phyloP scores from a whole-genome alignment of 2,113 vertebrate genomes.

The Epinephelus cyanopodus region DNA sequence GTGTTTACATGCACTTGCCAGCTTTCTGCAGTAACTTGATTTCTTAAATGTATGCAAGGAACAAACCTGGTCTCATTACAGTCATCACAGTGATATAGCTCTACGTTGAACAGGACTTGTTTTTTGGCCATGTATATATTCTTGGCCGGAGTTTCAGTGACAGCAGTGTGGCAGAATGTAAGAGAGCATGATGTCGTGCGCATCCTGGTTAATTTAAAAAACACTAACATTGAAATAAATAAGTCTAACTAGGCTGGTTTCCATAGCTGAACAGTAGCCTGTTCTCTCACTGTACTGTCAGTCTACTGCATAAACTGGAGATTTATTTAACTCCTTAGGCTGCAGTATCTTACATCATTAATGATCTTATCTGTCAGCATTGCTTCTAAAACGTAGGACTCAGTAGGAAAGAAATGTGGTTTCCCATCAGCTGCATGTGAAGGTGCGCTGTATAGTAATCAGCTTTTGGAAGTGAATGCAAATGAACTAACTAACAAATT shows the following conservation, averaged over 20 bases:
- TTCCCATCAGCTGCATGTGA: background rate
- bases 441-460: background rate
- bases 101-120: background rate
- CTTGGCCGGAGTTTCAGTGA: background rate
- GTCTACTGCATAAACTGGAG: constrained; percentile 4
- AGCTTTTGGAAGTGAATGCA: constrained; percentile 15
- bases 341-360: background rate
- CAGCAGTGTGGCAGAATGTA: background rate
- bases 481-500: background rate
- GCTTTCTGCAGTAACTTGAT: background rate
- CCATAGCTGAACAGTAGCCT: too few relatives aligned
- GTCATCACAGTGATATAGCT: background rate
- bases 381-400: background rate
- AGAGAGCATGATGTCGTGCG: background rate
- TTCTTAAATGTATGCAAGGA: background rate
- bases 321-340: too few relatives aligned
- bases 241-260: background rate
- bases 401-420: background rate
- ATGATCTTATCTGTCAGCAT: background rate
- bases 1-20: constrained; percentile 6
- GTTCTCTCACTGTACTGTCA: background rate
- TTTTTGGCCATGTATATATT: background rate
- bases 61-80: background rate
- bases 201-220: background rate
- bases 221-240: background rate